These are phyloP conservation scores for Leptodactylus fuscus DNA, from an alignment of 2,113 vertebrate genomes.

Conservation along the genomic window DNA sequence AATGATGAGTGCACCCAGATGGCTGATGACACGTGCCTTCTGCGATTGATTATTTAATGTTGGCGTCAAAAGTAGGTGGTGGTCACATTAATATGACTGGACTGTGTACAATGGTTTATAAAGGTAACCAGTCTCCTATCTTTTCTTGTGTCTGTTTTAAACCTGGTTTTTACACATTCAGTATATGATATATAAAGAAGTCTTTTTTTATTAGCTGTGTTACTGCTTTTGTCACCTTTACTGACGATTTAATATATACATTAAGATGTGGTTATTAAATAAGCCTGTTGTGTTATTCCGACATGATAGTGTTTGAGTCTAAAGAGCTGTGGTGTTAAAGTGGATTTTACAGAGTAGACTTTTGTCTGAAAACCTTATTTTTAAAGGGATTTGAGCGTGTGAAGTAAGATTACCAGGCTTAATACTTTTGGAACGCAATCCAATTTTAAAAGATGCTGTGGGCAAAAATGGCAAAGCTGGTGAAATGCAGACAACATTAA, in stretches of 20 bases:
- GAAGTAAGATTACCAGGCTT: background rate
- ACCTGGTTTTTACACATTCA: no score
- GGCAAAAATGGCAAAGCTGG: background rate
- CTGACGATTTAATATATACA: background rate
- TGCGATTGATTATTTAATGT: no score
- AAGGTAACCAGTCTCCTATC: no score
- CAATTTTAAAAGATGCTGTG: background rate
- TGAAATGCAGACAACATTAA: background rate
- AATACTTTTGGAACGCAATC: background rate
- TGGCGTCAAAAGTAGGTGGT: no score
- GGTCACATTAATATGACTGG: no score
- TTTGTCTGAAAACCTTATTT: conserved; percentile 5
- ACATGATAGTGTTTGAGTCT: background rate
- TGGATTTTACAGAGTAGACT: background rate
- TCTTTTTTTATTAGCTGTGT: no score
- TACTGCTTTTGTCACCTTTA: no score
- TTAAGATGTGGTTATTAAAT: background rate
- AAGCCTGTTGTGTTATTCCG: background rate
- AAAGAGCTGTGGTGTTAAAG: background rate
- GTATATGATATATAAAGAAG: no score
- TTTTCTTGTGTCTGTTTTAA: no score
- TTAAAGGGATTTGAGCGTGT: background rate
- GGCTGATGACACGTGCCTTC: no score
- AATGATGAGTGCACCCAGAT: no score
- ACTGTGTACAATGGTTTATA: no score